Percentiles rank a stretch among this genome's conserved stretches.
Evolutionary conservation across 2,888 invertebrate genomes (phyloP).

Genomic region (Sthenelais limicola): DNA sequence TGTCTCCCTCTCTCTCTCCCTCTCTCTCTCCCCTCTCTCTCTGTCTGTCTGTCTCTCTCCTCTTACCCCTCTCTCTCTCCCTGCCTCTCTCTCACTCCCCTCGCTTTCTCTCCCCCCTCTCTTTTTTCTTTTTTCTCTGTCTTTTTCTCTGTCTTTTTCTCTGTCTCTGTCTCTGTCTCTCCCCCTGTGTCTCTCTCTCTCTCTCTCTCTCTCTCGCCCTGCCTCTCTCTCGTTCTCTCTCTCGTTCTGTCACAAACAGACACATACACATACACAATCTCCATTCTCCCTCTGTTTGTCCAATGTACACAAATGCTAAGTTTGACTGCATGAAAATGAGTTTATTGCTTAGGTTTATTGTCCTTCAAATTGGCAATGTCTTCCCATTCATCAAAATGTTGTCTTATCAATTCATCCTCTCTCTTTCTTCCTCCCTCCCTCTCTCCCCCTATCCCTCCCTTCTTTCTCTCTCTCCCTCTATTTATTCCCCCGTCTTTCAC

Average conservation of each 20-base stretch:
- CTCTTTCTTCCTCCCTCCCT: slow-evolving; percentile 1
- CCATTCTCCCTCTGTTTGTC: no score
- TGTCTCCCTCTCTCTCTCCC: neutral
- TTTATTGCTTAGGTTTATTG: no score
- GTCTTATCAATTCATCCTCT: no score
- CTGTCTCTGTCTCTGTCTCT: neutral
- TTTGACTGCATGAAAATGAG: no score
- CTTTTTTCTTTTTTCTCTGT: neutral
- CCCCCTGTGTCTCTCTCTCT: neutral
- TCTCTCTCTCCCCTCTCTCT: neutral
- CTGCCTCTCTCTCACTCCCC: neutral
- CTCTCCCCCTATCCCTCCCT: neutral
- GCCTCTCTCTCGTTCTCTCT: slow-evolving; percentile 6
- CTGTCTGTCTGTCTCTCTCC: neutral
- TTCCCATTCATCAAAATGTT: no score
- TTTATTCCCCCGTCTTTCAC: no score
- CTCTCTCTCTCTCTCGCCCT: neutral
- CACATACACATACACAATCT: no score
- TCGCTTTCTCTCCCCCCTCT: slow-evolving; percentile 1
- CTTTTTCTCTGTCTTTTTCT: neutral
- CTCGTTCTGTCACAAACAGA: no score
- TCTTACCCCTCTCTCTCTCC: neutral
- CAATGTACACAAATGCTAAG: no score
- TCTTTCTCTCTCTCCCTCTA: neutral
- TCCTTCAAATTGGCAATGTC: no score